Evolutionary conservation across 2,888 invertebrate genomes (phyloP).

Genomic region (Orthonychiurus folsomi): DNA sequence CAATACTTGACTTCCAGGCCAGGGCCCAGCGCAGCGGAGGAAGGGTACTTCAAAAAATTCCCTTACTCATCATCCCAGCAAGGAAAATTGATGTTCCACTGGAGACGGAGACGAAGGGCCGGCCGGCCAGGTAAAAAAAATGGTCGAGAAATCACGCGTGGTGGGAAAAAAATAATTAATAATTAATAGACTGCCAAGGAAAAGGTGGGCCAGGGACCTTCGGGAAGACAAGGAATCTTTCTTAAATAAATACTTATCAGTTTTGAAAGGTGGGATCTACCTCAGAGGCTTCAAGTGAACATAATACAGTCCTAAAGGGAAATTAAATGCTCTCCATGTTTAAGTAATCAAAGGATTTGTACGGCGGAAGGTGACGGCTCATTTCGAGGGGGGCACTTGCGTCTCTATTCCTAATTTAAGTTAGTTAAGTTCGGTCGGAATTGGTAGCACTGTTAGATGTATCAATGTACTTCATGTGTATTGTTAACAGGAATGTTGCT

Average conservation of each 20-base stretch:
- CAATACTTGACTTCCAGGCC: too few relatives aligned
- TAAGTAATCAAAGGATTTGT: not conserved
- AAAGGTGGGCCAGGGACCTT: too few relatives aligned
- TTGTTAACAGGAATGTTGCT: too few relatives aligned
- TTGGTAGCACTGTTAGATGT: too few relatives aligned
- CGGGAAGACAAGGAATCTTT: too few relatives aligned
- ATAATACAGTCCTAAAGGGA: not conserved
- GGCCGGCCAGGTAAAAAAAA: not conserved
- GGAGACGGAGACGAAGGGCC: not conserved
- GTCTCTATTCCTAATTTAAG: too few relatives aligned
- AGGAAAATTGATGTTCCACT: not conserved
- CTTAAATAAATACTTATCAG: not conserved
- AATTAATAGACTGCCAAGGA: not conserved
- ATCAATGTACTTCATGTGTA: too few relatives aligned
- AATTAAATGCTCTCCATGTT: not conserved
- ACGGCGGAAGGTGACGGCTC: too few relatives aligned
- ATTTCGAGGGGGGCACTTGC: too few relatives aligned
- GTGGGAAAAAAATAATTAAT: not conserved
- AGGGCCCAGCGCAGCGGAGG: too few relatives aligned
- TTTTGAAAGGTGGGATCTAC: not conserved
- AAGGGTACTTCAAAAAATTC: too few relatives aligned
- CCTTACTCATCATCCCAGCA: not conserved
- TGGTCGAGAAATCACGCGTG: not conserved
- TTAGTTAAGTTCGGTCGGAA: too few relatives aligned
- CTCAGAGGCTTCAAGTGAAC: not conserved